These are phyloP conservation scores for Drosophila pseudotalamancana DNA, from an alignment of 2,888 invertebrate species.

Conservation along the genomic window DNA sequence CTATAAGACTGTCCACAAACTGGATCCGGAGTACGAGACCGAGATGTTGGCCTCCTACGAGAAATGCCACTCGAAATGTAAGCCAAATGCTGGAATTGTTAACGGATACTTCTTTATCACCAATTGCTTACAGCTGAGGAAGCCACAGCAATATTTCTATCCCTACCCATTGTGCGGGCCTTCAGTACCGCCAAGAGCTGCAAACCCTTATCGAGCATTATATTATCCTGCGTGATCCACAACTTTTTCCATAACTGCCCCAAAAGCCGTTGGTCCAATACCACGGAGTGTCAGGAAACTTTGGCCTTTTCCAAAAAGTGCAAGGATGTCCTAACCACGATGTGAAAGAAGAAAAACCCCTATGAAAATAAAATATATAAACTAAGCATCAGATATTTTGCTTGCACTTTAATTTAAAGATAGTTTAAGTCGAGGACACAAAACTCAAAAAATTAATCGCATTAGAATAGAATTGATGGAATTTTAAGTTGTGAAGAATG, in stretches of 20 bases:
- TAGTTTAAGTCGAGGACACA: background rate
- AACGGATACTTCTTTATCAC: too few species aligned
- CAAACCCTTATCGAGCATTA: conserved; percentile 63
- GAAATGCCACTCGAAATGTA: conserved; percentile 61
- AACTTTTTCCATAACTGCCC: conserved; percentile 77
- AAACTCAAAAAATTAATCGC: too few species aligned
- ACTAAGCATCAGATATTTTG: too few species aligned
- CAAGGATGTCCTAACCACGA: conserved; percentile 71
- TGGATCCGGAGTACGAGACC: conserved; percentile 69
- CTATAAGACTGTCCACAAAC: conserved; percentile 45
- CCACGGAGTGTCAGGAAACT: conserved; percentile 65
- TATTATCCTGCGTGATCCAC: conserved; percentile 69
- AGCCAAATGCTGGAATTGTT: background rate
- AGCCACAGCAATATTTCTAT: conserved; percentile 43
- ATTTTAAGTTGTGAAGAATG: too few species aligned
- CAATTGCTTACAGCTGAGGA: conserved; percentile 52
- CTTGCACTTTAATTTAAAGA: too few species aligned
- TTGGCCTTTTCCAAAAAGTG: conserved; percentile 65
- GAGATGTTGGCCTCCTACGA: conserved; percentile 71
- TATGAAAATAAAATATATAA: too few species aligned
- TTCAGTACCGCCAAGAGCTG: conserved; percentile 49
- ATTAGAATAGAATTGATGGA: background rate
- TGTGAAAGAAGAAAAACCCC: conserved; percentile 39
- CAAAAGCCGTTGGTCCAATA: conserved; percentile 63
- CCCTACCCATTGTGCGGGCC: conserved; percentile 29